phyloP scores from a whole-genome alignment of 2,888 invertebrate species.

The Lydus trimaculatus region DNA sequence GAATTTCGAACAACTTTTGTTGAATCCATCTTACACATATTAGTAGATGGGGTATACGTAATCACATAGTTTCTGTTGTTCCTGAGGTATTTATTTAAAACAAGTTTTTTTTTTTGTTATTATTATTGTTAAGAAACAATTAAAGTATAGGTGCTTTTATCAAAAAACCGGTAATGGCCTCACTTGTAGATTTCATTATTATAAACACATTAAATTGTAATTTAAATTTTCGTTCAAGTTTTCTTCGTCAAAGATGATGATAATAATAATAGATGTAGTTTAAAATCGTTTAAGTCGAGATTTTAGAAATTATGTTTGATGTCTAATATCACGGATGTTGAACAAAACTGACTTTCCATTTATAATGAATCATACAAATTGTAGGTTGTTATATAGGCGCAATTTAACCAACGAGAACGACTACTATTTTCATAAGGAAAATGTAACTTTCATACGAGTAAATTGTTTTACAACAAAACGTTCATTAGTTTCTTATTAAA shows the following conservation, averaged over 20 bases:
- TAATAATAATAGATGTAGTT: constrained; percentile 39
- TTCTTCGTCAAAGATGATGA: constrained; percentile 6
- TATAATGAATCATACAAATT: constrained; percentile 24
- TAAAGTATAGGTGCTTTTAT: constrained; percentile 13
- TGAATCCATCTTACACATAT: too few relatives aligned
- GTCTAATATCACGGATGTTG: constrained; percentile 39
- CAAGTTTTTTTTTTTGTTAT: constrained; percentile 31
- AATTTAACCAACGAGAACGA: constrained; percentile 19
- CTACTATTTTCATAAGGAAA: constrained; percentile 9
- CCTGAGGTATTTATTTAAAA: constrained; percentile 39
- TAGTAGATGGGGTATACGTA: too few relatives aligned
- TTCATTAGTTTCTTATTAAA: not conserved
- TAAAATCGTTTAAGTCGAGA: constrained; percentile 39
- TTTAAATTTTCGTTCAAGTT: constrained; percentile 30
- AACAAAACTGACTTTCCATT: constrained; percentile 16
- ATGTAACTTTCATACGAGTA: constrained; percentile 18
- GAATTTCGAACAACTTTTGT: too few relatives aligned
- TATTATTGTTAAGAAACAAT: constrained; percentile 12
- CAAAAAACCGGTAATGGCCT: constrained; percentile 13
- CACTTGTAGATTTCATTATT: constrained; percentile 27
- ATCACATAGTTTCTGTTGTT: constrained; percentile 35
- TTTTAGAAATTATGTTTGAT: constrained; percentile 43
- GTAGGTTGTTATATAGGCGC: constrained; percentile 23
- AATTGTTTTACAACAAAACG: constrained; percentile 19
- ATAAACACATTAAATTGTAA: constrained; percentile 34